Percentiles rank a stretch among this genome's conserved stretches.
These are phyloP conservation scores for Andrena flavipes DNA, from an alignment of 2,888 invertebrate genomes.

Conservation along the genomic window DNA sequence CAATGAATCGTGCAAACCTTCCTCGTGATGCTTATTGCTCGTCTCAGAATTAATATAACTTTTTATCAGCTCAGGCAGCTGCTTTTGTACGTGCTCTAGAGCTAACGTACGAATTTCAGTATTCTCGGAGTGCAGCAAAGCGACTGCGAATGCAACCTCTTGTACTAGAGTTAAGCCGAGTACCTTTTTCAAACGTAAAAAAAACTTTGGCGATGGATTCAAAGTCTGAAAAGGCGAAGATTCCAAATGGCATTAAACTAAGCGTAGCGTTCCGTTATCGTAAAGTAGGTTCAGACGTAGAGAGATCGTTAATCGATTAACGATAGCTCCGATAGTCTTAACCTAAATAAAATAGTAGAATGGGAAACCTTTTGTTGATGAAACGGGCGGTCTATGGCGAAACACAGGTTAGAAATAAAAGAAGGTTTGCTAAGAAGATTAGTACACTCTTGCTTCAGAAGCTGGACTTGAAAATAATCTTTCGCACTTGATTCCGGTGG, in stretches of 20 bases:
- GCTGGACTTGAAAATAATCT: constrained; percentile 88
- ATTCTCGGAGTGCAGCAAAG: constrained; percentile 92
- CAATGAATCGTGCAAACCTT: constrained; percentile 95
- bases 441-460: constrained; percentile 92
- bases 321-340: constrained; percentile 30
- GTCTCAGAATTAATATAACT: constrained; percentile 92
- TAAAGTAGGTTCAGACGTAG: not conserved
- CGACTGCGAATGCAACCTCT: constrained; percentile 96
- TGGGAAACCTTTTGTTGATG: constrained; percentile 89
- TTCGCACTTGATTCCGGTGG: constrained; percentile 86
- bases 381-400: constrained; percentile 93
- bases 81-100: constrained; percentile 91
- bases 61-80: constrained; percentile 93
- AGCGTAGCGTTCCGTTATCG: not conserved
- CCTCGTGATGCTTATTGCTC: constrained; percentile 90
- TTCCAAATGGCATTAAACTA: constrained; percentile 28
- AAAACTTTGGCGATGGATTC: constrained; percentile 92
- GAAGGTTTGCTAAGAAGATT: constrained; percentile 94
- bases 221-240: constrained; percentile 88
- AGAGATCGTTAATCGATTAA: constrained; percentile 8
- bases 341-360: constrained; percentile 48
- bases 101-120: constrained; percentile 91
- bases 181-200: constrained; percentile 93
- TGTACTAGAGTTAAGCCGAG: constrained; percentile 94
- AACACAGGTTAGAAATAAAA: constrained; percentile 94